A percentile compares a stretch with the other conserved stretches of the same genome.
Conservation (phyloP, 2,888 invertebrate species). For the Melieria picta region DNA sequence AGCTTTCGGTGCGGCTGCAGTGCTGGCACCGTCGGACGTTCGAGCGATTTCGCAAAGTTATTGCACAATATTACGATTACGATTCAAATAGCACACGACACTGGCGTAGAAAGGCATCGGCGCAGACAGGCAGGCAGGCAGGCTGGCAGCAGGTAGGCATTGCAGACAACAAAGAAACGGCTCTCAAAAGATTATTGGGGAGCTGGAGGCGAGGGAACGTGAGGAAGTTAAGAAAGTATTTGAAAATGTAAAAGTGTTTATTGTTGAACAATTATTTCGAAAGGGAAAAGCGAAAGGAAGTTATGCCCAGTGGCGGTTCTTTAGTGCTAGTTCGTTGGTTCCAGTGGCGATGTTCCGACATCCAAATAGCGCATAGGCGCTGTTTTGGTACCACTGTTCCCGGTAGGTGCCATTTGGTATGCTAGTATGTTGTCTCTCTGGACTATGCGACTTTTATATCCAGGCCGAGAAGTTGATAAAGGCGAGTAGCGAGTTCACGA, state of each 20-base stretch:
- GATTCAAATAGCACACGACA: background rate
- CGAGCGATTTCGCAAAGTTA: constrained; percentile 21
- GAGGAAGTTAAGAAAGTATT: constrained; percentile 12
- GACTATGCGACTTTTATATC: no score
- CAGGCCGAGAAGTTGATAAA: no score
- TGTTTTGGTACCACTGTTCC: no score
- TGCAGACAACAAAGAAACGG: constrained; percentile 15
- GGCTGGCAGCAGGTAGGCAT: background rate
- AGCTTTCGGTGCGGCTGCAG: constrained; percentile 27
- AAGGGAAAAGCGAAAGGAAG: constrained; percentile 36
- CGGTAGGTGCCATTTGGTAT: no score
- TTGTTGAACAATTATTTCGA: constrained; percentile 30
- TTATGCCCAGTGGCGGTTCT: constrained; percentile 9
- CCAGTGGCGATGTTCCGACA: no score
- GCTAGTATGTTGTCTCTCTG: no score
- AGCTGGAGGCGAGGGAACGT: background rate
- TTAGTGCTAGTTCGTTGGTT: no score
- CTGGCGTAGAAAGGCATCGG: constrained; percentile 28
- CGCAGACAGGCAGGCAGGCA: constrained; percentile 18
- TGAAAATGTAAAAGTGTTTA: constrained; percentile 28
- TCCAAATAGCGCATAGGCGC: no score
- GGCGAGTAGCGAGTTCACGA: no score
- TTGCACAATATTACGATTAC: constrained; percentile 19
- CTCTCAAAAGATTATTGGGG: constrained; percentile 18
- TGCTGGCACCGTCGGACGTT: constrained; percentile 39